phyloP scores from a whole-genome alignment of 2,797 vertebrate species.

The Mastacembelus armatus region DNA sequence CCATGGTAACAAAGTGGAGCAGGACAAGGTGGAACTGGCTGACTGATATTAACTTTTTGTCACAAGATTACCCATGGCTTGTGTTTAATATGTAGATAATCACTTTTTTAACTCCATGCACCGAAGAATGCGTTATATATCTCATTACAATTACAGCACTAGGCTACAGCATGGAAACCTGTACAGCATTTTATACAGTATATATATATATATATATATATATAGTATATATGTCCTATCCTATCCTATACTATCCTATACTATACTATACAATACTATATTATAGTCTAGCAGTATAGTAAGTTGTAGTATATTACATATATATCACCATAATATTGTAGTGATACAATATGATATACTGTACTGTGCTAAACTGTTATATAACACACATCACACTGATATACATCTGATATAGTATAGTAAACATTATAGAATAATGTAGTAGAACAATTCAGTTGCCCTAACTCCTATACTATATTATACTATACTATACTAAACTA shows the following conservation, averaged over 20 bases:
- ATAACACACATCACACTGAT: too few species aligned
- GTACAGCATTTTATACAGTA: too few species aligned
- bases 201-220: too few species aligned
- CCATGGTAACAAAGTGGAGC: constrained; percentile 77
- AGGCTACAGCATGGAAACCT: too few species aligned
- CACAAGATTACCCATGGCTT: constrained; percentile 19
- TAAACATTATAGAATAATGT: background rate
- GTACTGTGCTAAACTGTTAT: background rate
- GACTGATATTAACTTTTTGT: constrained; percentile 66
- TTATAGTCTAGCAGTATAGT: too few species aligned
- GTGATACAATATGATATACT: background rate
- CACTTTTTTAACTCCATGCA: background rate
- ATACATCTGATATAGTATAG: background rate
- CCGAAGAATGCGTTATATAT: background rate
- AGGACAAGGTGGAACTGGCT: constrained; percentile 45
- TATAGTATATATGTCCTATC: too few species aligned
- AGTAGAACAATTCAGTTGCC: too few species aligned
- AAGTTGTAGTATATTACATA: too few species aligned
- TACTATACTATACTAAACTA: background rate
- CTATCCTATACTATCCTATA: too few species aligned
- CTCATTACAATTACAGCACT: background rate
- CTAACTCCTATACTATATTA: background rate
- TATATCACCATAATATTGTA: background rate
- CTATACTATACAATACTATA: background rate
- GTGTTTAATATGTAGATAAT: constrained; percentile 21